Base-by-base conservation (phyloP, 1,140 invertebrate species). In the Schmidtea mediterranea region DNA sequence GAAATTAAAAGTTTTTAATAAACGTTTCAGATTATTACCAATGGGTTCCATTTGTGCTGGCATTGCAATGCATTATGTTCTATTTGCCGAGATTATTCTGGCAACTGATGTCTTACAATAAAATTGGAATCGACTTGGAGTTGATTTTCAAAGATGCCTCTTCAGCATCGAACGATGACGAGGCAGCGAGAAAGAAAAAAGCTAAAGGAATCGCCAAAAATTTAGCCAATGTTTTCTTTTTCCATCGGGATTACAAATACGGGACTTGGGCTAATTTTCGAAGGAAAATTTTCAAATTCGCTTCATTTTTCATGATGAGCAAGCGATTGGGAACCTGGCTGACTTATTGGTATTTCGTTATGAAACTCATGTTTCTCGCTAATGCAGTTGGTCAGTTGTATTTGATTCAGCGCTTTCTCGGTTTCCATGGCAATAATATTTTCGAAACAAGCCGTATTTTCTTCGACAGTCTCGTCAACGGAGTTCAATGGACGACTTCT, bases 311-410 rank as follows among this genome's bases (percentile, higher is more conserved):
- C 10, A 32, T 32, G 26, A 32, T 32, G 26, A 21, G 43, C 12
- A 60, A 60, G 43, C 48, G 58, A 6, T 57, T 55, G 1, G 61
- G 61, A 0, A 59, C 57, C 38, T 61, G 60, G 50, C 53, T 61
- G 2, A 58, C 55, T 0, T 55, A 54, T 2, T 51, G 59, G 36
- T 63, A 63, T 52, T 50, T 65, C 13, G 56, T 56, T 41, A 52
- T 57, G n/a, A 65, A 59, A 36, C 24, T 59, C 16, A 48, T 61
- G 8, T 58, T 59, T 48, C 12, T 57, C n/a, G 16, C 49, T 1
- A 58, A 62, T 51, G 45, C 53, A 6, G 37, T 57, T 15, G 50
- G 49, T 1, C 57, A 59, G 49, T 56, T 61, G 26, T 56, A 55
- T 39, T 22, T 60, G 2, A 47, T 62, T 10, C 59, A 60, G 38